Percentiles rank a stretch among this genome's conserved stretches.
These are phyloP conservation scores for Heterohyrax brucei DNA, from an alignment of 2,797 vertebrate species.

Conservation along the genomic window DNA sequence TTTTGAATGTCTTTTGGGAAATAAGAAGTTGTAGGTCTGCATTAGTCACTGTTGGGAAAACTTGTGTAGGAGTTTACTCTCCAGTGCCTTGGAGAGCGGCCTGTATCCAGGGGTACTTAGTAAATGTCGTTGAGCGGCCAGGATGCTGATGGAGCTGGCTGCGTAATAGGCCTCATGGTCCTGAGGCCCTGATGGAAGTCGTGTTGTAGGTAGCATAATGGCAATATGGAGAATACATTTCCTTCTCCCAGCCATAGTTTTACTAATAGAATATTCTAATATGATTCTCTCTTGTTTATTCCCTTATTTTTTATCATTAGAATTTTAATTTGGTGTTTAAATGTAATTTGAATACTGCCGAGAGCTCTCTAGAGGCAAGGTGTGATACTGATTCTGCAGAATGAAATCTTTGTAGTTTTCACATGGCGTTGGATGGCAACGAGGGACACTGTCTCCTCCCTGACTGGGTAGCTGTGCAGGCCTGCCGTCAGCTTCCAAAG, in stretches of 20 bases:
- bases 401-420: not conserved
- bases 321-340: constrained; percentile 84
- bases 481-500: not conserved
- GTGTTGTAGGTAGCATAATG: constrained; percentile 13
- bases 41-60: constrained; percentile 70
- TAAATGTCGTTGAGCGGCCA: not conserved
- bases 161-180: not conserved
- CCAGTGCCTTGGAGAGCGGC: constrained; percentile 59
- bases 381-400: constrained; percentile 23
- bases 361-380: constrained; percentile 75
- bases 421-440: not conserved
- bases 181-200: not conserved
- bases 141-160: not conserved
- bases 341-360: constrained; percentile 75
- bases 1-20: constrained; percentile 61
- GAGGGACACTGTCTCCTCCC: accelerated
- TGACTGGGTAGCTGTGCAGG: not conserved
- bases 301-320: constrained; percentile 83
- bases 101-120: not conserved
- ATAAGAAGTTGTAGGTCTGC: constrained; percentile 36
- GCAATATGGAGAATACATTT: constrained; percentile 65
- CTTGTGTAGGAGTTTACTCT: constrained; percentile 2
- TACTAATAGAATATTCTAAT: constrained; percentile 75
- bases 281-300: constrained; percentile 76
- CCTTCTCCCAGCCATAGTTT: constrained; percentile 65